Base-by-base conservation (phyloP, 2,113 vertebrate species). In the Megaceryle maxima region DNA sequence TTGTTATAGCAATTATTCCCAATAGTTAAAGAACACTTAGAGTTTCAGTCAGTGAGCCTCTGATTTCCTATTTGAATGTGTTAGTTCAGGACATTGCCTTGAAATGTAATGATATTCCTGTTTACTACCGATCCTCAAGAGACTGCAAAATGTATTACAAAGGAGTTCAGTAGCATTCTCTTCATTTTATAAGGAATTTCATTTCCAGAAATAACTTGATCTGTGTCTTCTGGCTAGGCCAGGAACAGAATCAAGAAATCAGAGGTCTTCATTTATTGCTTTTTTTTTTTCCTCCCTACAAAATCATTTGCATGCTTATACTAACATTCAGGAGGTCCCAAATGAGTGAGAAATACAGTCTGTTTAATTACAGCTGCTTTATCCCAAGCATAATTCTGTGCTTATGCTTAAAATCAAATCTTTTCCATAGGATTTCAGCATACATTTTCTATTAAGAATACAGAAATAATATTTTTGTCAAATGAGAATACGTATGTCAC, bases 1-100 rank as follows among this genome's bases (percentile, higher is more conserved):
- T 96, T 94, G 87, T 78, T 78, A 35, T 15, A 77, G 35, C 43
- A 94, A 82, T 95, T 87, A 94, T 70, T 25, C 33, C 85, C 33
- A 72, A 10, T n/a, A 83, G 70, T 67, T 92, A 87, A 90, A 95
- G 4, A 84, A 4, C 41, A 73, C 10, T 69, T 90, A 53, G 50
- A 87, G 55, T 73, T 97, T 94, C 53, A 85, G 43, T 43, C 81
- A 92, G 44, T 39, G 33, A 94, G 3, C 16, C 28, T 48, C 67
- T 86, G 46, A 8, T 83, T 89, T 87, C 10, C 0, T 75, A 43
- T 4, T 73, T 66, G 39, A 24, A 29, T 37, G 8, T 44, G 26
- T 83, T 75, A 72, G 25, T 64, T 92, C 72, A 85, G 51, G 60
- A 62, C 26, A 21, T n/a, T 88, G 28, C 24, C 59, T 77, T 37